These are phyloP conservation scores for Salticus scenicus DNA, from an alignment of 2,888 invertebrate genomes.

Conservation along the genomic window DNA sequence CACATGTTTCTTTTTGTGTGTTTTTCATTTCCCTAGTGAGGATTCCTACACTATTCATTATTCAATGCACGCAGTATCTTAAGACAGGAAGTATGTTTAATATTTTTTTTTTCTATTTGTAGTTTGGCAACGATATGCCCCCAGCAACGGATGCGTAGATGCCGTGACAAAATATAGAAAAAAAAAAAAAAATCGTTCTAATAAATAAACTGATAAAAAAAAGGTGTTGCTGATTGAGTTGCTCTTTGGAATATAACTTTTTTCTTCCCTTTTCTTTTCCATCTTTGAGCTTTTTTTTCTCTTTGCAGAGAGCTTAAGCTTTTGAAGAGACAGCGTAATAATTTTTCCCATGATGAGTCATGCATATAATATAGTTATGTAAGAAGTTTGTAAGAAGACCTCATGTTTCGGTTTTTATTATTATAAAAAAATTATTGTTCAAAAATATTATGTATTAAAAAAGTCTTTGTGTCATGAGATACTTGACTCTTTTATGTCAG, in stretches of 20 bases:
- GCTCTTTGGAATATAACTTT: background rate
- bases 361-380: background rate
- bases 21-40: background rate
- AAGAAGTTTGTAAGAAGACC: background rate
- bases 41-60: background rate
- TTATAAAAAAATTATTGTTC: too few relatives aligned
- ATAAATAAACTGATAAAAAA: background rate
- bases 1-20: background rate
- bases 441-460: too few relatives aligned
- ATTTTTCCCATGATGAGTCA: background rate
- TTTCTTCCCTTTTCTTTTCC: background rate
- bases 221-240: background rate
- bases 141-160: conserved; percentile 9
- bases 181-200: background rate
- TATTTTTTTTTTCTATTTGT: background rate
- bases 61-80: background rate
- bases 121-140: conserved; percentile 12
- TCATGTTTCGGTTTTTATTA: background rate
- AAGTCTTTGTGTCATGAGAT: too few relatives aligned
- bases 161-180: background rate
- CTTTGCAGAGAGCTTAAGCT: background rate
- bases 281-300: background rate
- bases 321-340: background rate
- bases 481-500: too few relatives aligned
- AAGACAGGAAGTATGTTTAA: background rate